Conservation (phyloP, 2,797 vertebrate species). For the Brachymystax lenok region DNA sequence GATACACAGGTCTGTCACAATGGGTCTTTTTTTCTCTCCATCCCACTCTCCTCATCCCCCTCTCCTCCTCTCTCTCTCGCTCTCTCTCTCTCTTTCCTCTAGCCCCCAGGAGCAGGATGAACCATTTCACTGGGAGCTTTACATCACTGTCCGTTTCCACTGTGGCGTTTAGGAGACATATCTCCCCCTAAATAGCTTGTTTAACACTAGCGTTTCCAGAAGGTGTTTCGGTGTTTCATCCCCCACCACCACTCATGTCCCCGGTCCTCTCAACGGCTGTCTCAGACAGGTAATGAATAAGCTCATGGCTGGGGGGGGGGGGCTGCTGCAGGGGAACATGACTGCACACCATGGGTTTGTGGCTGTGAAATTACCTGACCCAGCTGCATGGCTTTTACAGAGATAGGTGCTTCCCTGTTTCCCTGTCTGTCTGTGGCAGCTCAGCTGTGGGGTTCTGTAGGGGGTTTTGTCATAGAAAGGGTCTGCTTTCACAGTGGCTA, state of each 20-base stretch:
- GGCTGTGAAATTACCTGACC: constrained; percentile 73
- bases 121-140: constrained; percentile 43
- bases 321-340: constrained; percentile 49
- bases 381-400: constrained; percentile 59
- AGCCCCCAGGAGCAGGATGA: constrained; percentile 51
- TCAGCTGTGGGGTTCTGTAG: not conserved
- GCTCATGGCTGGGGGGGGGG: constrained; percentile 42
- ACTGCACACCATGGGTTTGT: constrained; percentile 61
- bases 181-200: constrained; percentile 63
- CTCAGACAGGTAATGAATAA: constrained; percentile 71
- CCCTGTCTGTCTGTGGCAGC: not conserved
- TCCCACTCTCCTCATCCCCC: too few relatives aligned
- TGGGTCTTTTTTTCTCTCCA: constrained; percentile 29
- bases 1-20: constrained; percentile 67
- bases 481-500: constrained; percentile 1
- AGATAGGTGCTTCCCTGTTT: constrained; percentile 37
- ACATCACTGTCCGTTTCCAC: constrained; percentile 52
- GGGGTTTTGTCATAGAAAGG: not conserved
- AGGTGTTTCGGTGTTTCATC: constrained; percentile 64
- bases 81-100: constrained; percentile 7
- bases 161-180: constrained; percentile 53
- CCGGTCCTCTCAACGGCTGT: constrained; percentile 24
- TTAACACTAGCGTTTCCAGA: constrained; percentile 66
- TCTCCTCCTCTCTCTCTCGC: constrained; percentile 1
- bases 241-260: constrained; percentile 13